These are phyloP conservation scores for Paedocypris sp. DNA, from an alignment of 2,113 vertebrate species.

Conservation along the genomic window DNA sequence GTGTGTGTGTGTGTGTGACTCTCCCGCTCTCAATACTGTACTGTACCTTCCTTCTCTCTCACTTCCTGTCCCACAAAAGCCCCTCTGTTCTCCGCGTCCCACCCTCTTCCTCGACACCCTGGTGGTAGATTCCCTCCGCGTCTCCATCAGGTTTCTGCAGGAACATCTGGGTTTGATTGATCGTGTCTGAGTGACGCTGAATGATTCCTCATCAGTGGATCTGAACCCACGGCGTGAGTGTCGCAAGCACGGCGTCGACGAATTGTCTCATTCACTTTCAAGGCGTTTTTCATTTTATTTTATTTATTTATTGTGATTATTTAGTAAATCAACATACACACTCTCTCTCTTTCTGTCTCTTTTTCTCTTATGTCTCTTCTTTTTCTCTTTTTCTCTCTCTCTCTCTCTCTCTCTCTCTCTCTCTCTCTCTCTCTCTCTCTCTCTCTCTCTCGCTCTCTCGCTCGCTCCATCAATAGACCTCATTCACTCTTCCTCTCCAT, in stretches of 20 bases:
- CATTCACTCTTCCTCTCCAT: conserved; percentile 35
- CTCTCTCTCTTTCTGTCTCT: not conserved
- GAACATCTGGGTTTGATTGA: no score
- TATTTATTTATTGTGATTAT: no score
- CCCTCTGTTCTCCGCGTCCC: conserved; percentile 55
- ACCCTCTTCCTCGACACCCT: conserved; percentile 60
- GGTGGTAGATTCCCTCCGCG: conserved; percentile 64
- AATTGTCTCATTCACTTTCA: no score
- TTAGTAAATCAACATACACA: conserved; percentile 3
- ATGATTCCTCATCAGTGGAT: not conserved
- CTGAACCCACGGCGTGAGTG: no score
- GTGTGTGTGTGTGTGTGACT: conserved; percentile 18
- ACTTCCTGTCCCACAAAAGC: conserved; percentile 59
- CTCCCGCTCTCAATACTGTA: conserved; percentile 30
- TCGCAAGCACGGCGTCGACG: no score
- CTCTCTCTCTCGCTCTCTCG: no score
- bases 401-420: conserved; percentile 31
- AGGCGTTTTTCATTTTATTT: no score
- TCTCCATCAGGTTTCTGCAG: conserved; percentile 41
- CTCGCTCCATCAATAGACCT: conserved; percentile 35
- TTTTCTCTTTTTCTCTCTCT: conserved; percentile 17
- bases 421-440: conserved; percentile 23
- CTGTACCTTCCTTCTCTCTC: conserved; percentile 51
- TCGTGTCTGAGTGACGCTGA: no score
- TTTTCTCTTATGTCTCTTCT: not conserved